Evolutionary conservation across 1,140 invertebrate species (phyloP).

Genomic region (Bombus impatiens): DNA sequence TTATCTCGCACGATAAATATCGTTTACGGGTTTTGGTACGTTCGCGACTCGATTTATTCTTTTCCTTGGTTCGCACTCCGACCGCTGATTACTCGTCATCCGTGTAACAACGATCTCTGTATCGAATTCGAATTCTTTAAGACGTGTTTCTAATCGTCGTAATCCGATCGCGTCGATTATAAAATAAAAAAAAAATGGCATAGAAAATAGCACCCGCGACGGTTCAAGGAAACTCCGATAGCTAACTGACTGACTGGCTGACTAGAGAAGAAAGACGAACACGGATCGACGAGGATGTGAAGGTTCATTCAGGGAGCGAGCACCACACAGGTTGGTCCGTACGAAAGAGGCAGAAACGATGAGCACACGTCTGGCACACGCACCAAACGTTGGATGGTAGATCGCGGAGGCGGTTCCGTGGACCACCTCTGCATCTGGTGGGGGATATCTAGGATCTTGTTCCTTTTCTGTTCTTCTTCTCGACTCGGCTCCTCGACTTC

Average conservation of each 20-base stretch:
- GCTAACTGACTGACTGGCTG: constrained; percentile 48
- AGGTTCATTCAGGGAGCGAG: constrained; percentile 40
- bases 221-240: constrained; percentile 67
- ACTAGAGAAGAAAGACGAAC: constrained; percentile 62
- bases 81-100: too few species aligned
- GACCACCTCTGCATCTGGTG: constrained; percentile 77
- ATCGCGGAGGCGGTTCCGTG: constrained; percentile 78
- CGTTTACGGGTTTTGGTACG: background rate
- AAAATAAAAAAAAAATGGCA: background rate
- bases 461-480: constrained; percentile 58
- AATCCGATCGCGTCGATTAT: background rate
- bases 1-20: background rate
- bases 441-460: constrained; percentile 73
- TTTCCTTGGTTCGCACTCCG: background rate
- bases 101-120: too few species aligned
- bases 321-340: constrained; percentile 71
- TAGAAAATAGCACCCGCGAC: constrained; percentile 27
- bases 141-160: background rate
- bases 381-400: constrained; percentile 67
- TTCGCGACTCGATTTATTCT: background rate
- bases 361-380: constrained; percentile 73
- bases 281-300: constrained; percentile 45
- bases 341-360: constrained; percentile 68
- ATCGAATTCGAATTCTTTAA: background rate
- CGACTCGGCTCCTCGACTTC: background rate